Conservation (phyloP, 2,113 vertebrate species). For the Cairina moschata region DNA sequence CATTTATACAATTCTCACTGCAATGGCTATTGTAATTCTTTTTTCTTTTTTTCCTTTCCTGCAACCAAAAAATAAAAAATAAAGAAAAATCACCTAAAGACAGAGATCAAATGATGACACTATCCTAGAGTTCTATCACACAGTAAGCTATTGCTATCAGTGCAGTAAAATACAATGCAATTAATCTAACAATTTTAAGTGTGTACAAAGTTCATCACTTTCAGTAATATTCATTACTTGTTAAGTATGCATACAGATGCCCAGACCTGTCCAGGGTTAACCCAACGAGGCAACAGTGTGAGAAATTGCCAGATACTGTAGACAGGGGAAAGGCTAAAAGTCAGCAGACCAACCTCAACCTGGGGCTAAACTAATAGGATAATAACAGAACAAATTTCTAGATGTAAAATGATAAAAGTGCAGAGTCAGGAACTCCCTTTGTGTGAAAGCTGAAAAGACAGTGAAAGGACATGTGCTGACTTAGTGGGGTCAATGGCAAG, state of each 20-base stretch:
- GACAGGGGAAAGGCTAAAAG: not conserved
- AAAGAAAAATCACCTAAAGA: not conserved
- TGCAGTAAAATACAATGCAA: not conserved
- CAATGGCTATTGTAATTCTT: not conserved
- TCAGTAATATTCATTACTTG: not conserved
- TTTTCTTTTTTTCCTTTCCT: not conserved
- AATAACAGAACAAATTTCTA: not conserved
- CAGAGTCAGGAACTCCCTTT: not conserved
- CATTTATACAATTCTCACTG: not conserved
- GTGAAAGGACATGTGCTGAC: not conserved
- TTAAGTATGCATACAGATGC: not conserved
- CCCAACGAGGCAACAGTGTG: not conserved
- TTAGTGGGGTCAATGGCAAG: not conserved
- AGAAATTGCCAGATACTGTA: not conserved
- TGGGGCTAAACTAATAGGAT: not conserved
- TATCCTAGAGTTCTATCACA: not conserved
- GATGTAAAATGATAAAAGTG: not conserved
- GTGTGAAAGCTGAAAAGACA: not conserved
- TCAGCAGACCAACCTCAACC: not conserved
- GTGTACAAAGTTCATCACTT: not conserved
- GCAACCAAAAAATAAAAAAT: not conserved
- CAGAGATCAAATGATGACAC: not conserved
- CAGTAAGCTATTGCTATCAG: not conserved
- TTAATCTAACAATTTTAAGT: not conserved
- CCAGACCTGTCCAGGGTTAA: not conserved